Base-by-base conservation (phyloP, 2,113 vertebrate genomes). In the Polyodon spathula region DNA sequence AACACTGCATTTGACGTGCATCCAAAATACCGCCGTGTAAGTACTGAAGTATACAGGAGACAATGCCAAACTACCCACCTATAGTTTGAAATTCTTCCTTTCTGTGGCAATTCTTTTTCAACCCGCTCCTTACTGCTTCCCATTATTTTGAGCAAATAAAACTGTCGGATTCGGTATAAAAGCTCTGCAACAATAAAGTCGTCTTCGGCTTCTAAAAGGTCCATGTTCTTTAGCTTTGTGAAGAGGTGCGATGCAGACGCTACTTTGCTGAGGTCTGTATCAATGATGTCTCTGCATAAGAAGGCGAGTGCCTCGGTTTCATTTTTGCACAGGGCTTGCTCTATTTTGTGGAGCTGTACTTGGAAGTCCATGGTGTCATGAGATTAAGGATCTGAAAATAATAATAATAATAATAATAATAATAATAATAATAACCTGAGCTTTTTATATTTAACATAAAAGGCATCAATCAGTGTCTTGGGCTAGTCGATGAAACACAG, bases 231-330 rank as follows among this genome's bases (percentile, higher is more conserved):
- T 61, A 86, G 75, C 6, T 59, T 42, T 7, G 5, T 37, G 70
- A 86, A 86, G 27, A 88, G 76, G 0, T 76, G 51, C 1, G 1
- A 60, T 43, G 71, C 70, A 0, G 50, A 40, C 6, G 64, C 27
- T 63, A 82, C 64, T 0, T 50, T 44, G 46, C 51, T 56, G 7
- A 64, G 50, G 51, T 70, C 77, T 38, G 16, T 60, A 1, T 1
- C n/a, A 43, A 84, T 54, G 4, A 80, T 50, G 8, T 86, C 86
- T 4, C 56, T 61, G 64, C 84, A 86, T 27, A 88, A 80, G 59
- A 84, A 86, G 0, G 40, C 64, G 12, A 83, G 48, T 2, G 79
- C 74, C 63, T 68, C 66, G 1, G 77, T 56, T 0, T 84, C 80
- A 0, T 68, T 62, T 1, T 0, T 5, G 1, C 1, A 0, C 38